Conservation (phyloP, 2,888 invertebrate genomes). For the Eilema depressum region DNA sequence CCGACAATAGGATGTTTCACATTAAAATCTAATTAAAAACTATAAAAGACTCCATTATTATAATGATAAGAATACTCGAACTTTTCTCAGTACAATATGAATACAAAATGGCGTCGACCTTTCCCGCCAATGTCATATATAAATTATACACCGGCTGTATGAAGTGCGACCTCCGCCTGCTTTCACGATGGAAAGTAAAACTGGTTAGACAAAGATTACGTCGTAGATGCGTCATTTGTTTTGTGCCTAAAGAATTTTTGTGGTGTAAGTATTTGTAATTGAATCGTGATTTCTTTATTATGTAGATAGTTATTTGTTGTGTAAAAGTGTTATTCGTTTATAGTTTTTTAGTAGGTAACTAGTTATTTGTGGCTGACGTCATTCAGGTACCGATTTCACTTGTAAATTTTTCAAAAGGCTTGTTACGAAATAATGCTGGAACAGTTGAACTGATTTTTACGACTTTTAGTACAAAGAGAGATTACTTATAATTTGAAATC, state of each 20-base stretch:
- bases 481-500: too few species aligned
- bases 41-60: background rate
- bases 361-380: background rate
- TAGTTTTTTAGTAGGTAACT: background rate
- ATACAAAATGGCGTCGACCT: constrained; percentile 12
- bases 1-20: background rate
- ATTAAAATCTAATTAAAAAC: background rate
- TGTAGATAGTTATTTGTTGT: background rate
- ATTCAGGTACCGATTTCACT: background rate
- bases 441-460: too few species aligned
- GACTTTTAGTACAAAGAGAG: too few species aligned
- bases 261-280: background rate
- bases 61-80: background rate
- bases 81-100: constrained; percentile 14
- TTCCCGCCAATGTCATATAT: constrained; percentile 17
- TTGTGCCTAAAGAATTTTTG: background rate
- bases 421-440: background rate
- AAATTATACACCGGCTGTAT: constrained; percentile 16
- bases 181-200: constrained; percentile 48
- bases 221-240: background rate
- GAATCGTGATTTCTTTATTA: background rate
- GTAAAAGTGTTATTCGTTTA: background rate
- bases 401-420: background rate
- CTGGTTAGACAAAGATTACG: constrained; percentile 30
- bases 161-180: constrained; percentile 27